Base-by-base conservation (phyloP, 2,113 vertebrate species). In the Prolemur simus region DNA sequence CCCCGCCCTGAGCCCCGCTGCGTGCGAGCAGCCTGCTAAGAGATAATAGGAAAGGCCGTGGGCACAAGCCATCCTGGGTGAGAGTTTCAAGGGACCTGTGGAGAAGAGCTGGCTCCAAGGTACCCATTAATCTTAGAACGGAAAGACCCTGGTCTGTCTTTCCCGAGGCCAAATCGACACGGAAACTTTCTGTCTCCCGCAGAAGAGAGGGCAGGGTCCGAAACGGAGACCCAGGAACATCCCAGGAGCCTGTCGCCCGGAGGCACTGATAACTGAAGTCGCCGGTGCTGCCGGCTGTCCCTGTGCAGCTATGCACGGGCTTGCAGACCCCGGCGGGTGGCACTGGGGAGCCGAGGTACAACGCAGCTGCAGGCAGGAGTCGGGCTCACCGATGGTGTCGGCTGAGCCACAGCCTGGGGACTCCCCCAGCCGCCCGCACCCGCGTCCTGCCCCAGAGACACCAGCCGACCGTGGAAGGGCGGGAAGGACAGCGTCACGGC, bases 401-500 rank as follows among this genome's bases (percentile, higher is more conserved):
- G 9, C 39, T 17, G 71, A 87, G 34, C 25, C 81, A 15, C 10
- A 39, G 6, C 42, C 39, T 20, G 25, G 64, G 29, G 14, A 87
- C 47, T 2, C 25, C 27, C 18, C 42, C n/a, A 17, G 47, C 68
- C 60, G 34, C 23, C 6, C 17, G 64, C 13, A 25, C 15, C 25
- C 34, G 13, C 32, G 8, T 13, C 2, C 37, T 39, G 39, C 0
- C 58, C 20, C 1, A 21, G 27, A 27, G 27, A 45, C 20, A 45
- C 56, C 42, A n/a, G 23, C 14, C 42, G 34, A 18, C 1, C 13
- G 49, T 8, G 18, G 32, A 34, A 39, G 49, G 52, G 15, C 0
- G 1, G 29, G 9, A 52, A 47, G 60, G 2, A 14, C 37, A 4
- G 2, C 0, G 9, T 69, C 39, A 54, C 1, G 52, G 49, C 39